Percentiles rank a stretch among this genome's conserved stretches.
These are phyloP conservation scores for Psylliodes chrysocephalus DNA, from an alignment of 2,888 invertebrate species.

Conservation along the genomic window DNA sequence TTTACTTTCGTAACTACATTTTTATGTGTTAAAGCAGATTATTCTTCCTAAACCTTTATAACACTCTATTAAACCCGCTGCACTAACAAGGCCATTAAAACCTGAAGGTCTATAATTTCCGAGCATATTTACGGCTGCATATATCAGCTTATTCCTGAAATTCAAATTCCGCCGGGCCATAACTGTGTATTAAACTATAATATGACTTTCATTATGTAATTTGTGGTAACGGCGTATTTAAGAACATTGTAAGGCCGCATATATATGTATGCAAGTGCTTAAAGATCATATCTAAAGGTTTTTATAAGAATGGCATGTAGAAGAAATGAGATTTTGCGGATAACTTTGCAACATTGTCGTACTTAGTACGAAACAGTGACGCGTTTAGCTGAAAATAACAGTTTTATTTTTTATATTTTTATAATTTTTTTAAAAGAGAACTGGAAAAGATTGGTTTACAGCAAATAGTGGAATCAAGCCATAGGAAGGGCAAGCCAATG, in stretches of 20 bases:
- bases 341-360: not conserved
- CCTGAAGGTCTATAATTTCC: slow-evolving; percentile 12
- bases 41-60: not conserved
- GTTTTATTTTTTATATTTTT: no score
- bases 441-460: no score
- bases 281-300: slow-evolving; percentile 24
- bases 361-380: no score
- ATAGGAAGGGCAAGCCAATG: no score
- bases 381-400: no score
- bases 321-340: not conserved
- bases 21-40: no score
- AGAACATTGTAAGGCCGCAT: slow-evolving; percentile 26
- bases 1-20: no score
- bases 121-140: slow-evolving; percentile 4
- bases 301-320: slow-evolving; percentile 16
- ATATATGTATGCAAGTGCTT: slow-evolving; percentile 22
- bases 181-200: slow-evolving; percentile 25
- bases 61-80: not conserved
- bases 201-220: slow-evolving; percentile 29
- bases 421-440: no score
- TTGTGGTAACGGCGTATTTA: slow-evolving; percentile 22
- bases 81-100: slow-evolving; percentile 9
- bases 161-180: slow-evolving; percentile 17
- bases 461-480: no score
- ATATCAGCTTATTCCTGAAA: not conserved